Evolutionary conservation across 2,113 vertebrate species (phyloP), one percentile per base, ranked within the genome.

Genomic region (Anolis carolinensis): DNA sequence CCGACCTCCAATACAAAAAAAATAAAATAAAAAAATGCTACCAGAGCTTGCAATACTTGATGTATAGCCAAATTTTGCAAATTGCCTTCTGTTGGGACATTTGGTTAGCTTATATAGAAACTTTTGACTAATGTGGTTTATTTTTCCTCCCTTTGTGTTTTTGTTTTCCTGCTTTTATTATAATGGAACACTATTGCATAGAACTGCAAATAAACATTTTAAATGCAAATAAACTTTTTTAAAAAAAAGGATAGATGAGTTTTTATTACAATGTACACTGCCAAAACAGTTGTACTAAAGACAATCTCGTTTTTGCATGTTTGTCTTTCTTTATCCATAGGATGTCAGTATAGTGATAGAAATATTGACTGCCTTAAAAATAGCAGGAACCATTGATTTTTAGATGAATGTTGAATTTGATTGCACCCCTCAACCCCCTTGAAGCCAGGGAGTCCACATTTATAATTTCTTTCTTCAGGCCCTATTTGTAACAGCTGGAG

Each of bases 351-450:
- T 81, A 78, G 55, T 90, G 70, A 27, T 18, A 13, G 11, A 65
- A 87, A 82, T 62, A 52, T 30, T 89, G 65, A 27, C 50, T 84
- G 78, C 30, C 9, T 18, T 36, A 88, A 52, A 0, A 30, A 71
- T 79, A 55, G 79, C 27, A 77, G 20, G 59, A n/a, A n/a, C 11
- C 30, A 63, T 9, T 84, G 8, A 90, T 89, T 87, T 94, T 90
- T 71, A 83, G 71, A 92, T 78, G 84, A 88, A 82, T 65, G n/a
- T n/a, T 32, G 86, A 30, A 84, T 77, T 84, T 30, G 90, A 48
- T 88, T 90, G 7, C 8, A 75, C 87, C 88, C 89, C 70, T 90
- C 76, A 86, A 92, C 68, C 8, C 67, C 74, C 75, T 90, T 85
- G 63, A 36, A 93, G 84, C 81, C 83, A 82, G 86, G 80, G 25